Evolutionary conservation across 2,797 vertebrate species (phyloP).

Genomic region (Amblyraja radiata): DNA sequence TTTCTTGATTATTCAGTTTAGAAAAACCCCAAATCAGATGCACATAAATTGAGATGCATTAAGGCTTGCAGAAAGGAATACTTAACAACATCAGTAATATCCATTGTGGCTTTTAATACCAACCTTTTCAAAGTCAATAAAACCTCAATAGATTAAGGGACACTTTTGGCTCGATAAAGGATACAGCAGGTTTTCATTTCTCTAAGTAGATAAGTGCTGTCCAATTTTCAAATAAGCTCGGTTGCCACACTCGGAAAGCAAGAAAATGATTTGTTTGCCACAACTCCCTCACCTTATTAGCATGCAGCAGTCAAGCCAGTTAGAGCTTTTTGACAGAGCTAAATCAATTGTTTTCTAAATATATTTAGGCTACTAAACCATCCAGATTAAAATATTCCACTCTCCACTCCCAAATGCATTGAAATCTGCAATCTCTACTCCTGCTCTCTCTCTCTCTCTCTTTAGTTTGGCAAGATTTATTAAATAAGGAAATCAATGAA

Average conservation of each 20-base stretch:
- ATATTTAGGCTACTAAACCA: slow-evolving; percentile 25
- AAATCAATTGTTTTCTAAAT: slow-evolving; percentile 23
- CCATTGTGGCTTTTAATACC: neutral
- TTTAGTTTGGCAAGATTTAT: neutral
- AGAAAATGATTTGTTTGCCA: slow-evolving; percentile 7
- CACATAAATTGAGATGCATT: neutral
- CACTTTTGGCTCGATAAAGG: slow-evolving; percentile 9
- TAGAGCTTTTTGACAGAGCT: neutral
- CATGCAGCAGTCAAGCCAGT: neutral
- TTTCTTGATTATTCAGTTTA: slow-evolving; percentile 5
- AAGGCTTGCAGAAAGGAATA: slow-evolving; percentile 25
- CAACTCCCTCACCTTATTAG: slow-evolving; percentile 20
- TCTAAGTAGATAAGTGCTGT: neutral
- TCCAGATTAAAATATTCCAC: slow-evolving; percentile 3
- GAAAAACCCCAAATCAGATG: neutral
- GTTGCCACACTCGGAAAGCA: neutral
- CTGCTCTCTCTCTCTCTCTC: neutral
- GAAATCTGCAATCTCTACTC: neutral
- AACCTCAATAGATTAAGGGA: slow-evolving; percentile 22
- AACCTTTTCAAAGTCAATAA: slow-evolving; percentile 6
- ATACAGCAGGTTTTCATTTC: slow-evolving; percentile 7
- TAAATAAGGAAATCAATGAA: neutral
- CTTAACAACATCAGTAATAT: neutral
- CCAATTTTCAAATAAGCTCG: neutral
- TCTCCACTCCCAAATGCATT: neutral